Evolutionary conservation across 1,140 invertebrate genomes (phyloP).

Genomic region (Diachasmimorpha longicaudata): DNA sequence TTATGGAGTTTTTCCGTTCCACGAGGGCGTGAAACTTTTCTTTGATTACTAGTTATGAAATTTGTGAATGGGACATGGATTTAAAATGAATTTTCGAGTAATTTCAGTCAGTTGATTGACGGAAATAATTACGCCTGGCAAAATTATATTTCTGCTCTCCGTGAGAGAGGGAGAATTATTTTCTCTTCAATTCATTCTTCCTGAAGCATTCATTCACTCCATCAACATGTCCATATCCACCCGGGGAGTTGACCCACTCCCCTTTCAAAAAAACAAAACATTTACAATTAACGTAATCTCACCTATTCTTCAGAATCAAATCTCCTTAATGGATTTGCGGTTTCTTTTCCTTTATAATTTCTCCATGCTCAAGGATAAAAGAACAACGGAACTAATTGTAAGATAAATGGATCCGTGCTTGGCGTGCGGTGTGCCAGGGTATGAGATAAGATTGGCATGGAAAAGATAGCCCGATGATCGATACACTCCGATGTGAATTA

Average conservation of each 20-base stretch:
- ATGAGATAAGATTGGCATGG: background rate
- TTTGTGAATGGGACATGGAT: too few relatives aligned
- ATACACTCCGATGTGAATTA: slow-evolving; percentile 2
- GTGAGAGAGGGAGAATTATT: too few relatives aligned
- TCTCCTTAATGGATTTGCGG: background rate
- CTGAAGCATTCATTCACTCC: background rate
- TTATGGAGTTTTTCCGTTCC: too few relatives aligned
- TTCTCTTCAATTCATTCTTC: too few relatives aligned
- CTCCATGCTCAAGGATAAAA: background rate
- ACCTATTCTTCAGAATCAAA: background rate
- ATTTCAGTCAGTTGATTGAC: too few relatives aligned
- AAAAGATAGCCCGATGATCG: slow-evolving; percentile 4
- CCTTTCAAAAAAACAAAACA: background rate
- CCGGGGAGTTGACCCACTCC: background rate
- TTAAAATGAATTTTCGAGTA: too few relatives aligned
- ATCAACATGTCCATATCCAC: background rate
- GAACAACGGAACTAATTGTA: slow-evolving; percentile 5
- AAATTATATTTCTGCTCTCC: too few relatives aligned
- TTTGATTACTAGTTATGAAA: too few relatives aligned
- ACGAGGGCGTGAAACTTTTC: too few relatives aligned
- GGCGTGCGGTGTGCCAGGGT: background rate
- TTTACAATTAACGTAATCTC: background rate
- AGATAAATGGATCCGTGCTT: background rate
- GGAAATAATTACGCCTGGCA: too few relatives aligned
- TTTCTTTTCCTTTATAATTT: background rate